These are phyloP conservation scores for Cherax quadricarinatus DNA, from an alignment of 1,140 invertebrate genomes.

Conservation along the genomic window DNA sequence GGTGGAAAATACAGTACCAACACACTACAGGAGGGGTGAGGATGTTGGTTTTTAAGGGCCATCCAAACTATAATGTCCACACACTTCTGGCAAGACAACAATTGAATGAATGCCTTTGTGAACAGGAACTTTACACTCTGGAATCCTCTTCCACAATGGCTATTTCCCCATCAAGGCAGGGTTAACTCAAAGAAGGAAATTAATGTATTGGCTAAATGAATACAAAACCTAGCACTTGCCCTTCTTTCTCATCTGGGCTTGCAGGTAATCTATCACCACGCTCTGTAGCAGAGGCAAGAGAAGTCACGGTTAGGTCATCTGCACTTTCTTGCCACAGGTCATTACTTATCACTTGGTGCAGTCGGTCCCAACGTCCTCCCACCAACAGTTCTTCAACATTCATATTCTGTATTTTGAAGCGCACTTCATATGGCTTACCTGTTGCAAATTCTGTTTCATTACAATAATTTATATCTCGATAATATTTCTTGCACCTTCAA, in stretches of 20 bases:
- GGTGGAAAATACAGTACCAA: too few species aligned
- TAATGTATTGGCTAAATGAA: too few species aligned
- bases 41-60: too few species aligned
- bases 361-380: constrained; percentile 70
- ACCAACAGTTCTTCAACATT: constrained; percentile 90
- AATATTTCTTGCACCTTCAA: background rate
- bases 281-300: constrained; percentile 82
- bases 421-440: constrained; percentile 86
- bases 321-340: constrained; percentile 80
- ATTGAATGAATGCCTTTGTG: too few species aligned
- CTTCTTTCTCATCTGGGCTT: constrained; percentile 89
- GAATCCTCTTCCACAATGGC: too few species aligned
- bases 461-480: too few species aligned
- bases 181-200: too few species aligned
- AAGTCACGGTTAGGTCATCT: constrained; percentile 87
- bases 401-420: constrained; percentile 92
- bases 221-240: constrained; percentile 79
- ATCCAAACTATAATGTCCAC: too few species aligned
- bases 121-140: too few species aligned
- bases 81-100: too few species aligned
- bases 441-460: background rate
- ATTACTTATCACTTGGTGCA: constrained; percentile 74
- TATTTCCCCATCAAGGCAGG: too few species aligned
- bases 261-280: constrained; percentile 88
- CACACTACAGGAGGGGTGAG: too few species aligned